phyloP scores from a whole-genome alignment of 2,888 invertebrate genomes.

The Machimus rusticus region DNA sequence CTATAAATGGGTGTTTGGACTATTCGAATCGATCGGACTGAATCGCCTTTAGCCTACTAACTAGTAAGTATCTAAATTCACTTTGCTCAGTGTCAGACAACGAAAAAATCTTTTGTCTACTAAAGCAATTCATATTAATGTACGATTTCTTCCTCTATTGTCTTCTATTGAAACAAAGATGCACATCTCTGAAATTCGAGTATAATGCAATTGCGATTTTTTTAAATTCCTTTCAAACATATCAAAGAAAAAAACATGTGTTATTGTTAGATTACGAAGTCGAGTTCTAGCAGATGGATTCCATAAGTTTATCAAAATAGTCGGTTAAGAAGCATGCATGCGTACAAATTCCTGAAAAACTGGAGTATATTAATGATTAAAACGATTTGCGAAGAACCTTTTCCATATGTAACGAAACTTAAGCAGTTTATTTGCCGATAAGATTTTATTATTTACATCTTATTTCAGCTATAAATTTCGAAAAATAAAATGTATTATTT shows the following conservation, averaged over 20 bases:
- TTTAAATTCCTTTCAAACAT: background rate
- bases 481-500: no score
- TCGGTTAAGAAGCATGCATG: background rate
- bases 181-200: background rate
- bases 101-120: background rate
- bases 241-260: background rate
- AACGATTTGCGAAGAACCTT: background rate
- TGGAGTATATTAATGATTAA: background rate
- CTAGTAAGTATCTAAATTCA: background rate
- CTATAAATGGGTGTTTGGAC: conserved; percentile 5
- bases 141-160: background rate
- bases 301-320: background rate
- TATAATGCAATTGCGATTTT: background rate
- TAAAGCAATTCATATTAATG: background rate
- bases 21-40: background rate
- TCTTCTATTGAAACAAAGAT: background rate
- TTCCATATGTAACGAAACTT: no score
- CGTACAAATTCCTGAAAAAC: background rate
- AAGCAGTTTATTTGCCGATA: no score
- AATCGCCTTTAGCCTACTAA: background rate
- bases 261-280: background rate
- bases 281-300: background rate
- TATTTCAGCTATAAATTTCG: no score
- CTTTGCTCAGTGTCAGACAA: background rate
- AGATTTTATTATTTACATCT: no score